Base-by-base conservation (phyloP, 2,888 invertebrate genomes). In the Glomeris marginata region DNA sequence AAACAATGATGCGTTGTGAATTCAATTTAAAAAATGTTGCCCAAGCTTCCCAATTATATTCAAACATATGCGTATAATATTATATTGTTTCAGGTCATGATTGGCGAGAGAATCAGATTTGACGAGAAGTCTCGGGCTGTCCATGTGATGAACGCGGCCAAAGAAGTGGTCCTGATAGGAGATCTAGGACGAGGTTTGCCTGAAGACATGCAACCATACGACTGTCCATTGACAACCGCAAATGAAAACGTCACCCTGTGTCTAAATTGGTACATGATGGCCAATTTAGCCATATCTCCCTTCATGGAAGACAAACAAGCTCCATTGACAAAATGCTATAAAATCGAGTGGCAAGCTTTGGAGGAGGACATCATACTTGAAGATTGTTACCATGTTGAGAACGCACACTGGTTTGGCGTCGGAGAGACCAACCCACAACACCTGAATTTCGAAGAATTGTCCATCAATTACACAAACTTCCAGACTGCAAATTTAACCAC, bases 31-130 rank as follows among this genome's bases (percentile, higher is more conserved):
- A n/a, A n/a, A n/a, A n/a, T n/a, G n/a, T n/a, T n/a, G n/a, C n/a
- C n/a, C n/a, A n/a, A n/a, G n/a, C n/a, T n/a, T n/a, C n/a, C n/a
- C n/a, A n/a, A n/a, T n/a, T n/a, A n/a, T n/a, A n/a, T n/a, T n/a
- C n/a, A n/a, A n/a, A n/a, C n/a, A n/a, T n/a, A n/a, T n/a, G n/a
- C n/a, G n/a, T n/a, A 18, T 28, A 11, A 15, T 8, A 22, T 43
- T 16, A 43, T 8, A 28, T 28, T 28, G 28, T 56, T 58, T 15
- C 60, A 84, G 53, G 77, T 80, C 60, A 81, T 84, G 1, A 86
- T 86, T 66, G 88, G 86, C 64, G 78, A 83, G 43, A 79, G 77
- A 61, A 81, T 88, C 47, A 61, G 85, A 65, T 85, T 88, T 68
- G 84, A 81, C 61, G 80, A 83, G 56, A 79, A 78, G 21, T 80